These are phyloP conservation scores for Malthinus seriepunctatus DNA, from an alignment of 2,888 invertebrate genomes.

Conservation along the genomic window DNA sequence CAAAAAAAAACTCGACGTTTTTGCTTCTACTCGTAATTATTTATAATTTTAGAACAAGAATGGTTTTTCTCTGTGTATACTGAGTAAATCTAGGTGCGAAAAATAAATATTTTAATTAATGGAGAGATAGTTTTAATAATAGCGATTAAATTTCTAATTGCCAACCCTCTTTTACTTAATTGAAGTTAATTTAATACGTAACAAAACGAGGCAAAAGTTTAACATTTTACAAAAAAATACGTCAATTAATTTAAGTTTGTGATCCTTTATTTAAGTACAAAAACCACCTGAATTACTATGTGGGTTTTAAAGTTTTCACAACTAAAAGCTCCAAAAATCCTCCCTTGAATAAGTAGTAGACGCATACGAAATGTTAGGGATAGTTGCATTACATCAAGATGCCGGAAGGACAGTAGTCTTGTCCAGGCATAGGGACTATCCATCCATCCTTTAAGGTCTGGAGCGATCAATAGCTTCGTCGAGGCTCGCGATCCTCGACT, in stretches of 20 bases:
- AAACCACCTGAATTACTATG: constrained; percentile 6
- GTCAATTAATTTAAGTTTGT: constrained; percentile 5
- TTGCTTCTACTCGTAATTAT: too few relatives aligned
- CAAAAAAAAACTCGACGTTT: too few relatives aligned
- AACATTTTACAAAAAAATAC: background rate
- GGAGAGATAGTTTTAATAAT: too few relatives aligned
- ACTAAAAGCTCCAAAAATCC: constrained; percentile 4
- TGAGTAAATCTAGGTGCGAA: too few relatives aligned
- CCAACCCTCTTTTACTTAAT: background rate
- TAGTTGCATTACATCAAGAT: constrained; percentile 3
- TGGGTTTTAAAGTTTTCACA: constrained; percentile 5
- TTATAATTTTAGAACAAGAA: too few relatives aligned
- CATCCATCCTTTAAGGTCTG: constrained; percentile 16
- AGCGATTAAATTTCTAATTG: background rate
- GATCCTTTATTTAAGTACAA: constrained; percentile 4
- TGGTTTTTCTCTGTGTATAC: too few relatives aligned
- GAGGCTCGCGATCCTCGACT: constrained; percentile 35
- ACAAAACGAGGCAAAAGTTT: too few relatives aligned
- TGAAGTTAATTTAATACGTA: background rate
- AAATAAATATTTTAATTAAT: too few relatives aligned
- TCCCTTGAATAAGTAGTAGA: background rate
- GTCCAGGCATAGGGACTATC: constrained; percentile 20
- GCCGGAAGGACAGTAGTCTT: constrained; percentile 26
- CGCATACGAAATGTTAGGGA: constrained; percentile 3
- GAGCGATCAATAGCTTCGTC: constrained; percentile 27